Evolutionary conservation across 1,140 invertebrate genomes (phyloP), one percentile per base, ranked within the genome.

Genomic region (Bombus fervidus): DNA sequence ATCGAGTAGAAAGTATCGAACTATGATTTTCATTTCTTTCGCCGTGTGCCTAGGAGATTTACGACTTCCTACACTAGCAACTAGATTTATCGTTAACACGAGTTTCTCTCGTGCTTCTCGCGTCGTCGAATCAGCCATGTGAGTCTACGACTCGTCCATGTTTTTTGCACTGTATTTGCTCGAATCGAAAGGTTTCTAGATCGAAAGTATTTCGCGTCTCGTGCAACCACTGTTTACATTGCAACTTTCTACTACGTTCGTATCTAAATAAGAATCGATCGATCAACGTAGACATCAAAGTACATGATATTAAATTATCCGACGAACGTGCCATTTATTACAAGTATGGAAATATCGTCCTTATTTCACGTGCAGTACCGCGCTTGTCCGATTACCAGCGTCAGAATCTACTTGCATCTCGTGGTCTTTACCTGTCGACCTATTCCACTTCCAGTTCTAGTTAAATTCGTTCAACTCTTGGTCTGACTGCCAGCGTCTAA

Each of bases 1-100:
- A 53, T 1, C 43, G 8, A 53, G 39, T 85, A 79, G 83, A 85
- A 85, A 85, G 83, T 85, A 85, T 80, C 64, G 47, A 57, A 72
- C 18, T 31, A 62, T 59, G 68, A 85, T 85, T 85, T 64, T 85
- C 83, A 64, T 85, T 64, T 80, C 66, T 80, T 71, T 25, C 39
- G 66, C 41, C 75, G 77, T 47, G n/a, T 39, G n/a, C 31, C 12
- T 31, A 28, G 1, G 28, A 53, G 57, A 85, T 85, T 85, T 85
- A 85, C 83, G 77, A 80, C 78, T 69, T 71, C 76, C 75, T 31
- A 59, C 34, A 41, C 57, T 2, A 39, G 66, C 57, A 9, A n/a
- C 31, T 31, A 31, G 47, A 71, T 68, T 71, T 72, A 84, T 84
- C 64, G 39, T 62, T 69, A 62, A 28, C 76, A 31, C 31, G 66